A percentile compares a stretch with the other conserved stretches of the same genome.
Conservation (phyloP, 2,888 invertebrate genomes). For the Polydesmus complanatus region DNA sequence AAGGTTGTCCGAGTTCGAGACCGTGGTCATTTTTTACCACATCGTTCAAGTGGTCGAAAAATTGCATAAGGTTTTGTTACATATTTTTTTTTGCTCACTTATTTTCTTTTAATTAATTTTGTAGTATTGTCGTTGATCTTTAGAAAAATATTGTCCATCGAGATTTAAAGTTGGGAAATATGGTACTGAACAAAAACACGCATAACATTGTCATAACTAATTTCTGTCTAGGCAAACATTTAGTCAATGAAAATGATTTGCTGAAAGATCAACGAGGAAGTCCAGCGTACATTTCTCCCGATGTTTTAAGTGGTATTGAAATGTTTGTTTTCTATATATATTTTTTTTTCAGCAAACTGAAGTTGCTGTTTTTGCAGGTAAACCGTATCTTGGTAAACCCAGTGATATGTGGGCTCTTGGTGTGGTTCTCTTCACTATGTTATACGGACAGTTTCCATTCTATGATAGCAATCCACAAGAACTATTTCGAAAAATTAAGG, state of each 20-base stretch:
- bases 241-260: conserved; percentile 54
- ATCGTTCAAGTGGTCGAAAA: conserved; percentile 56
- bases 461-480: conserved; percentile 58
- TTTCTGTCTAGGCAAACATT: conserved; percentile 60
- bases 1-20: conserved; percentile 56
- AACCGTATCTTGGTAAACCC: conserved; percentile 62
- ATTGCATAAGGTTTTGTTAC: conserved; percentile 47
- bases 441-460: conserved; percentile 68
- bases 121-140: not conserved
- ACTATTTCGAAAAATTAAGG: conserved; percentile 58
- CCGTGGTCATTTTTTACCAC: conserved; percentile 56
- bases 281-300: conserved; percentile 67
- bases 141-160: conserved; percentile 63
- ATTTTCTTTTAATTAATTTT: not conserved
- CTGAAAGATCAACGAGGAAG: conserved; percentile 62
- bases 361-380: conserved; percentile 28
- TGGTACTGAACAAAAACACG: conserved; percentile 54
- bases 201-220: conserved; percentile 51
- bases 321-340: not conserved
- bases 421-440: conserved; percentile 61
- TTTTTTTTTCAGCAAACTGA: not conserved
- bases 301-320: conserved; percentile 49
- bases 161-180: conserved; percentile 61
- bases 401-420: conserved; percentile 74
- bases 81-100: not conserved